Percentiles rank a stretch among this genome's conserved stretches.
These are phyloP conservation scores for Drosophila atripex DNA, from an alignment of 2,888 invertebrate species.

Conservation along the genomic window DNA sequence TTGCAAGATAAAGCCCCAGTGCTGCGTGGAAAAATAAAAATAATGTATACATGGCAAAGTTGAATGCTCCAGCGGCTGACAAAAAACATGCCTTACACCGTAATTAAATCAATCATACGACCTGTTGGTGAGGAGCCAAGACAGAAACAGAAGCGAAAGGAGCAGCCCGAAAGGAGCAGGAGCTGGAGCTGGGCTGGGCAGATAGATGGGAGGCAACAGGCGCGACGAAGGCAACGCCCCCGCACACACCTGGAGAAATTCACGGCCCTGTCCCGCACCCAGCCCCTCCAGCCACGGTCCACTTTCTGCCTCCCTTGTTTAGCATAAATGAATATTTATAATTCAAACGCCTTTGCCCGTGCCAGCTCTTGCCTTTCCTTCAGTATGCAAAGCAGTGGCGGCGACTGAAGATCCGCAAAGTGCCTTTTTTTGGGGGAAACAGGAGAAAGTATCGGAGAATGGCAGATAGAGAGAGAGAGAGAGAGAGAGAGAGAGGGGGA, in stretches of 20 bases:
- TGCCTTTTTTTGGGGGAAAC: conserved; percentile 51
- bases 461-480: not conserved
- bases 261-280: conserved; percentile 24
- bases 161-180: conserved; percentile 35
- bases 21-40: not conserved
- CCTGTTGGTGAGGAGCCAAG: conserved; percentile 39
- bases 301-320: conserved; percentile 52
- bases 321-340: conserved; percentile 79
- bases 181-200: not conserved
- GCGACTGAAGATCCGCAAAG: conserved; percentile 58
- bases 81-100: conserved; percentile 57
- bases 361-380: not conserved
- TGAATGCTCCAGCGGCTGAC: conserved; percentile 28
- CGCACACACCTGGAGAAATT: conserved; percentile 66
- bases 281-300: not conserved
- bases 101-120: conserved; percentile 78
- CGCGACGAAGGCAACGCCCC: conserved; percentile 46
- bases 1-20: not conserved
- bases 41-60: conserved; percentile 3
- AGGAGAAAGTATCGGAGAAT: not conserved
- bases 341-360: conserved; percentile 60
- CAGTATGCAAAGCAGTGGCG: conserved; percentile 39
- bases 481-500: not conserved
- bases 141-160: conserved; percentile 48
- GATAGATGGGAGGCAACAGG: conserved; percentile 34